Conservation (phyloP, 2,888 invertebrate species). For the Tenodera sinensis region DNA sequence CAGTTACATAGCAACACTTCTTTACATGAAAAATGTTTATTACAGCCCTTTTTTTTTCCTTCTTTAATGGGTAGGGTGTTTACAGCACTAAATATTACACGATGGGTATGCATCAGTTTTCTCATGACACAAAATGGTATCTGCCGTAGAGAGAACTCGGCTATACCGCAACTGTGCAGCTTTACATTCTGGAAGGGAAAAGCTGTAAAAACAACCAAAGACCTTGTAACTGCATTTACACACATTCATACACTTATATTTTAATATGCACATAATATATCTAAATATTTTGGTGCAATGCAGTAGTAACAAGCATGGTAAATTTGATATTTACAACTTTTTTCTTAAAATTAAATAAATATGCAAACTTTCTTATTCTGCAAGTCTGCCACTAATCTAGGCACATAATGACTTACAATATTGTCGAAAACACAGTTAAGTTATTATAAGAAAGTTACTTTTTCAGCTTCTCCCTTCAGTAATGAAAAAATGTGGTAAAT, state of each 20-base stretch:
- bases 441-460: neutral
- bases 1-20: neutral
- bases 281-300: constrained; percentile 10
- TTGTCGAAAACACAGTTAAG: constrained; percentile 19
- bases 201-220: constrained; percentile 11
- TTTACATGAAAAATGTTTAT: constrained; percentile 28
- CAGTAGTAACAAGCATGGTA: constrained; percentile 8
- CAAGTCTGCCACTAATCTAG: constrained; percentile 20
- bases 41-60: constrained; percentile 22
- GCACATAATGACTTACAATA: constrained; percentile 21
- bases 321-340: constrained; percentile 12
- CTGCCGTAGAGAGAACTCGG: neutral
- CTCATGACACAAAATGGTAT: constrained; percentile 11
- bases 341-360: constrained; percentile 19
- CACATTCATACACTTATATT: constrained; percentile 20
- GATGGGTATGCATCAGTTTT: neutral
- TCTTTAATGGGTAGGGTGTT: neutral
- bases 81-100: neutral
- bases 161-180: neutral
- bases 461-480: constrained; percentile 12
- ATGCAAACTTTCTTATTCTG: constrained; percentile 13
- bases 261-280: constrained; percentile 16
- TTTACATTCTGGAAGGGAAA: neutral
- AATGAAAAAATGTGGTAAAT: neutral
- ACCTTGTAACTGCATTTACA: constrained; percentile 14